Percentiles rank a stretch among this genome's conserved stretches.
These are phyloP conservation scores for Fragum whitleyi DNA, from an alignment of 2,888 invertebrate species.

Conservation along the genomic window DNA sequence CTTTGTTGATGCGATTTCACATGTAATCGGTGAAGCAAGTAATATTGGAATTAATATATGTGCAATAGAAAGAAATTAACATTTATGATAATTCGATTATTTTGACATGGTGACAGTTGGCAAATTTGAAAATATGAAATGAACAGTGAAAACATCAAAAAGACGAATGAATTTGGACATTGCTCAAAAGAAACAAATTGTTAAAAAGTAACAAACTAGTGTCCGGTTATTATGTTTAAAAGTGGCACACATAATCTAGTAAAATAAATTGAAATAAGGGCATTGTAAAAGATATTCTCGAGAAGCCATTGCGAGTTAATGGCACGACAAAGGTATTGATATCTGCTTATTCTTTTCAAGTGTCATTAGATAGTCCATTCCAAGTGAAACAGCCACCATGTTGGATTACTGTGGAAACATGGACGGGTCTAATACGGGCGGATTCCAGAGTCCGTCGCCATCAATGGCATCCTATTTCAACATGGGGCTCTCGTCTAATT, in stretches of 20 bases:
- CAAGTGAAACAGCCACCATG: slow-evolving; percentile 58
- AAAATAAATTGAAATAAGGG: no score
- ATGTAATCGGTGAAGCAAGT: slow-evolving; percentile 35
- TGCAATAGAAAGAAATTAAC: slow-evolving; percentile 27
- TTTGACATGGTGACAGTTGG: slow-evolving; percentile 28
- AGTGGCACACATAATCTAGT: background rate
- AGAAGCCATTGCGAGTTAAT: background rate
- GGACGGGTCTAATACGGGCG: slow-evolving; percentile 63
- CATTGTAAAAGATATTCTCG: no score
- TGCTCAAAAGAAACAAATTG: background rate
- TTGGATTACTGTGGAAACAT: slow-evolving; percentile 80
- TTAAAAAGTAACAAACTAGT: background rate
- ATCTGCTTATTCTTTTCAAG: background rate
- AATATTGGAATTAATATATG: slow-evolving; percentile 39
- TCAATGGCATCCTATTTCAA: slow-evolving; percentile 76
- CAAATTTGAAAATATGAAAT: slow-evolving; percentile 21
- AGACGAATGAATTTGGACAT: slow-evolving; percentile 8
- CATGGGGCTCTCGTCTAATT: slow-evolving; percentile 63
- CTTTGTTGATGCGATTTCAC: slow-evolving; percentile 36
- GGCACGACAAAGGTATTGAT: background rate
- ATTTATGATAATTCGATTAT: slow-evolving; percentile 30
- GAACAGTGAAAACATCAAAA: slow-evolving; percentile 20
- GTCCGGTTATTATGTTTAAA: background rate
- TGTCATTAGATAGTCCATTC: background rate
- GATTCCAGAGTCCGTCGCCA: slow-evolving; percentile 71